A percentile compares a stretch with the other conserved stretches of the same genome.
Evolutionary conservation across 2,797 vertebrate species (phyloP).

Genomic region (Adrianichthys oophorus): DNA sequence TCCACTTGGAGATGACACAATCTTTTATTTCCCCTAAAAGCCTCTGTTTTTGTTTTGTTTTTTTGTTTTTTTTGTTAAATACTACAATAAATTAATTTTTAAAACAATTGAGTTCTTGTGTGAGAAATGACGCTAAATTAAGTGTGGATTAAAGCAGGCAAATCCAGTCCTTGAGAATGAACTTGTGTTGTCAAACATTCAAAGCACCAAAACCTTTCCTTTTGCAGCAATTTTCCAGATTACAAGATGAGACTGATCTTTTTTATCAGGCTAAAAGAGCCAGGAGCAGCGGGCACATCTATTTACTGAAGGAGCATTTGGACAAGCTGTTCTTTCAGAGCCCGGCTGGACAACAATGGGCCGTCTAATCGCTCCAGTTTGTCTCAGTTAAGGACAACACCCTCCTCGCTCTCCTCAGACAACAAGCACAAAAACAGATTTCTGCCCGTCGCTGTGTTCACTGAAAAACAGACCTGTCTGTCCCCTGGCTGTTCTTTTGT

Average conservation of each 20-base stretch:
- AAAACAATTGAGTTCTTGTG: no score
- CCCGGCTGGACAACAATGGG: constrained; percentile 68
- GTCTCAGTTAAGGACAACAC: constrained; percentile 74
- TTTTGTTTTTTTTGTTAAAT: no score
- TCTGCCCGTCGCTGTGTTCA: constrained; percentile 15
- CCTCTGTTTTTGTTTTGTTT: no score
- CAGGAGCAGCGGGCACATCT: constrained; percentile 58
- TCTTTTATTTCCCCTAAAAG: no score
- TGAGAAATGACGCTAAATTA: no score
- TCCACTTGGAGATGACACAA: no score
- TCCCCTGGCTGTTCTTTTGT: constrained; percentile 17
- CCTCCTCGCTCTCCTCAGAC: constrained; percentile 18
- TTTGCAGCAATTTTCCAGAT: constrained; percentile 16
- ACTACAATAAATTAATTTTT: no score
- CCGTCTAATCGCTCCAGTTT: constrained; percentile 73
- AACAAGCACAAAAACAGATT: constrained; percentile 24
- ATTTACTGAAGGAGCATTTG: constrained; percentile 70
- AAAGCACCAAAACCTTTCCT: constrained; percentile 6
- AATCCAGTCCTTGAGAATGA: no score
- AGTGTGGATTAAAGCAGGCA: no score
- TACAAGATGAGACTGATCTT: constrained; percentile 65
- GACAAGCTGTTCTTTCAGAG: constrained; percentile 75
- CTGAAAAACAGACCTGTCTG: constrained; percentile 41
- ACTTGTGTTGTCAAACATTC: not conserved
- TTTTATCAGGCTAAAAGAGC: constrained; percentile 62